A percentile compares a stretch with the other conserved stretches of the same genome.
phyloP scores from a whole-genome alignment of 1,140 invertebrate species.

The Tenebrio molitor region DNA sequence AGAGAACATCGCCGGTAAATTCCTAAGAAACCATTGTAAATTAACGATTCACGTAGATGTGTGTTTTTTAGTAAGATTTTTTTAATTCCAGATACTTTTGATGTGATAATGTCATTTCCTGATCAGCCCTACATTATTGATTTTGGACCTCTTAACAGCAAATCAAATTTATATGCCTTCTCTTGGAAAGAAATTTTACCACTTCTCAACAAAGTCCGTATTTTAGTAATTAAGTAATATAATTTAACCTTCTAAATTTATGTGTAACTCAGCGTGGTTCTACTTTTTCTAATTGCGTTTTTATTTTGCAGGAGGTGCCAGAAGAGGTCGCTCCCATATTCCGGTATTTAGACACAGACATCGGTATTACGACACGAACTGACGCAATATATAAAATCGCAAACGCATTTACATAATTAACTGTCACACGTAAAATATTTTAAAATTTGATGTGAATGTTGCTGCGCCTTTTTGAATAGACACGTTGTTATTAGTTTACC shows the following conservation, averaged over 20 bases:
- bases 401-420: slow-evolving; percentile 33
- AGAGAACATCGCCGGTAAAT: slow-evolving; percentile 56
- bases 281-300: slow-evolving; percentile 21
- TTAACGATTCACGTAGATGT: background rate
- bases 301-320: slow-evolving; percentile 53
- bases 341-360: slow-evolving; percentile 62
- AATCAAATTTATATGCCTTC: slow-evolving; percentile 63
- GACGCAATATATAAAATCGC: slow-evolving; percentile 46
- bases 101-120: slow-evolving; percentile 60
- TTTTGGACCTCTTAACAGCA: slow-evolving; percentile 61
- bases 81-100: slow-evolving; percentile 60
- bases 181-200: slow-evolving; percentile 61
- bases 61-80: background rate
- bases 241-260: too few species aligned
- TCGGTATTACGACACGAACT: slow-evolving; percentile 59
- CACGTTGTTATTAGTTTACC: too few species aligned
- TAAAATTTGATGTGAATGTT: too few species aligned
- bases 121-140: slow-evolving; percentile 59
- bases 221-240: too few species aligned
- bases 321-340: slow-evolving; percentile 62
- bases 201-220: slow-evolving; percentile 58
- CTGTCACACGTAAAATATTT: too few species aligned
- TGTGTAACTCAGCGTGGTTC: too few species aligned
- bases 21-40: slow-evolving; percentile 59
- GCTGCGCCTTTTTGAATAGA: too few species aligned